Base-by-base conservation (phyloP, 2,888 invertebrate genomes). In the Melangyna quadrimaculata region DNA sequence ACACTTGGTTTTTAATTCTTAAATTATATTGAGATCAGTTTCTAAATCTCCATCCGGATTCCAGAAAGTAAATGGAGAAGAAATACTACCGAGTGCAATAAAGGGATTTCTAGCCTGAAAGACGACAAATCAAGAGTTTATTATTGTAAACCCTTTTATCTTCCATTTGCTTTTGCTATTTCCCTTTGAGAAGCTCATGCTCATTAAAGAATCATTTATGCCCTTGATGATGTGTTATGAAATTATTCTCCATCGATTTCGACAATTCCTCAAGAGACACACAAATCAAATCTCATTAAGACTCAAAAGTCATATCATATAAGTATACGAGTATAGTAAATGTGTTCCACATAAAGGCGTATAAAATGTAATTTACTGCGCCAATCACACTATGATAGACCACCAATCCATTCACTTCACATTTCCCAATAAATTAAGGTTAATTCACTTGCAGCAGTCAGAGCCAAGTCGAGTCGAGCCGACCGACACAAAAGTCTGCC, bases 371-470 rank as follows among this genome's bases (percentile, higher is more conserved):
- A 81, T 77, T 81, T 67, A 72, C 65, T 32, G 65, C 17, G 43
- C 24, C 55, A 48, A 70, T 77, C 40, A 27, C 19, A 40, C 71
- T 45, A 22, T 24, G 78, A 78, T 65, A 72, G 32, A 65, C 70
- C 63, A 61, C 69, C 71, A 67, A 71, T 59, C 77, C 72, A 43
- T 81, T 81, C 82, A 72, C 67, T 82, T 73, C 78, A 78, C 78
- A 77, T 61, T 72, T 78, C 78, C 67, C n/a, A 78, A 67, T 61
- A 67, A 78, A 72, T 82, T 69, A 53, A 78, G 72, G 67, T 37
- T 78, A 78, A 78, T 69, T 74, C 69, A 79, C 73, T 69, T 61
- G 61, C 59, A 32, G 32, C 22, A 43, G 45, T 3, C 2, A n/a
- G 0, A 4, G 17, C 43, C 32, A 4, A 40, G n/a, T n/a, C 40